phyloP scores from a whole-genome alignment of 2,113 vertebrate genomes.

The Bagarius yarrelli region DNA sequence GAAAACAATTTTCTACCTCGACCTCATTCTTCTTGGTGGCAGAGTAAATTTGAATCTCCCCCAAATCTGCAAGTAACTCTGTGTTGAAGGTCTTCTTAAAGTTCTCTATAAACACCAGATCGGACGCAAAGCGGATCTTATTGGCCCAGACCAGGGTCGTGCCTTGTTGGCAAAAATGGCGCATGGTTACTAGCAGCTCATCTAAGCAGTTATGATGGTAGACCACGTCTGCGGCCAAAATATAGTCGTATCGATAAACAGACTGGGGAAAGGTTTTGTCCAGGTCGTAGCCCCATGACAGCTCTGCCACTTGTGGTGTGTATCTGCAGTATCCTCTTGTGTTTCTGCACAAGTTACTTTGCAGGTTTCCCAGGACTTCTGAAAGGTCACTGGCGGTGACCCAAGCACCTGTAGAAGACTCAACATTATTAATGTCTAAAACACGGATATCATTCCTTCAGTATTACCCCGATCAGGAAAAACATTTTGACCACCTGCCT shows the following conservation, averaged over 20 bases:
- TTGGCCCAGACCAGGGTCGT: slow-evolving; percentile 89
- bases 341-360: slow-evolving; percentile 80
- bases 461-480: too few relatives aligned
- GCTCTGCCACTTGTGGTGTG: slow-evolving; percentile 75
- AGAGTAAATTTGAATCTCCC: slow-evolving; percentile 81
- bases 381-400: slow-evolving; percentile 87
- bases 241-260: slow-evolving; percentile 76
- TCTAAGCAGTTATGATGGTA: slow-evolving; percentile 83
- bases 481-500: too few relatives aligned
- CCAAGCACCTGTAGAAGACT: slow-evolving; percentile 73
- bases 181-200: slow-evolving; percentile 81
- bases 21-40: slow-evolving; percentile 57
- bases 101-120: slow-evolving; percentile 79
- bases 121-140: slow-evolving; percentile 82
- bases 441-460: not conserved
- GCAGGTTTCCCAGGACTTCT: slow-evolving; percentile 79
- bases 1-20: not conserved
- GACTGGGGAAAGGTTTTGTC: slow-evolving; percentile 71
- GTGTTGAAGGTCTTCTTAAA: slow-evolving; percentile 75
- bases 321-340: slow-evolving; percentile 68
- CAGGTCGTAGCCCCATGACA: slow-evolving; percentile 81
- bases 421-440: not conserved
- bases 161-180: slow-evolving; percentile 80
- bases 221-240: slow-evolving; percentile 88
- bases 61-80: slow-evolving; percentile 77